Conservation (phyloP, 2,888 invertebrate genomes). For the Megastigmus dorsalis region DNA sequence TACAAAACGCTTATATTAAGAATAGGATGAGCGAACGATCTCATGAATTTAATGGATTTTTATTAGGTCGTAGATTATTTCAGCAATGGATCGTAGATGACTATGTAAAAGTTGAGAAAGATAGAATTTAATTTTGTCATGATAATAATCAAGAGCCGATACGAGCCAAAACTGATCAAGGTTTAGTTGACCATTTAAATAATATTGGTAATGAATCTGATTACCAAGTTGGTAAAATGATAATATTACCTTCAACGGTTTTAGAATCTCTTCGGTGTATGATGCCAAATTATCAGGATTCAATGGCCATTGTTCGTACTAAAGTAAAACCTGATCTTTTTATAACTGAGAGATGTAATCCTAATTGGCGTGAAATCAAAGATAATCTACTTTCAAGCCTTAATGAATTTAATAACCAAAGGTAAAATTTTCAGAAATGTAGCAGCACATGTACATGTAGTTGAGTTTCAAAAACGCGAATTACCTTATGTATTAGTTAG, state of each 20-base stretch:
- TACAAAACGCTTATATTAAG: neutral
- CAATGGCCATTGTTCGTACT: constrained; percentile 50
- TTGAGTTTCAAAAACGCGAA: no score
- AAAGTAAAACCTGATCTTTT: constrained; percentile 17
- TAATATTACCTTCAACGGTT: constrained; percentile 40
- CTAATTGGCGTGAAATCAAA: constrained; percentile 43
- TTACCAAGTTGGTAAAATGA: neutral
- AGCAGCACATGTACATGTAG: no score
- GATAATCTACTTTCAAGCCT: no score
- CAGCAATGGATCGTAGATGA: constrained; percentile 43
- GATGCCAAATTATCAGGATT: constrained; percentile 50
- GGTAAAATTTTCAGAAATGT: no score
- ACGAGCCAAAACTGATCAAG: constrained; percentile 55
- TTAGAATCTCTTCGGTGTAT: constrained; percentile 41
- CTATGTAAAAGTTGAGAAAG: constrained; percentile 7
- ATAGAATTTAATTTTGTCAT: neutral
- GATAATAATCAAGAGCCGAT: constrained; percentile 44
- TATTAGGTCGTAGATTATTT: constrained; percentile 21
- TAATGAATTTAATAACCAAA: no score
- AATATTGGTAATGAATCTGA: constrained; percentile 45
- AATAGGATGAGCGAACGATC: neutral
- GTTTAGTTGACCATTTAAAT: constrained; percentile 61
- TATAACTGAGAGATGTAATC: constrained; percentile 44
- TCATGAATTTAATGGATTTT: constrained; percentile 15
- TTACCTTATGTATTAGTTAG: no score